phyloP scores from a whole-genome alignment of 2,888 invertebrate species.

The Rutpela maculata region DNA sequence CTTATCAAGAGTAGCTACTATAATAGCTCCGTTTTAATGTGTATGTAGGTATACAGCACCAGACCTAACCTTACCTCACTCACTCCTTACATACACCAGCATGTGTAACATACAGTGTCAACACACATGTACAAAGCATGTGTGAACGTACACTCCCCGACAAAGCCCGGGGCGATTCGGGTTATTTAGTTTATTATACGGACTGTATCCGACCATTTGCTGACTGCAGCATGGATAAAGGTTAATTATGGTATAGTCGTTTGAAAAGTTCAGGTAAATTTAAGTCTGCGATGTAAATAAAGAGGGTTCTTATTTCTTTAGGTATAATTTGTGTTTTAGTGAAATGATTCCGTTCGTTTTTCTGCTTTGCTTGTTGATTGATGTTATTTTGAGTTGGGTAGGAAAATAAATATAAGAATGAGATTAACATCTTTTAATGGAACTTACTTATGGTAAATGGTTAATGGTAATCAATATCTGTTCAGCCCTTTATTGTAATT shows the following conservation, averaged over 20 bases:
- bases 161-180: constrained; percentile 42
- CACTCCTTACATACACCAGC: constrained; percentile 70
- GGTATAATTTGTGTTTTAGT: constrained; percentile 48
- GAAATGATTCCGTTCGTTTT: constrained; percentile 43
- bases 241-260: constrained; percentile 67
- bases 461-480: constrained; percentile 1
- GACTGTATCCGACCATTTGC: constrained; percentile 66
- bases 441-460: background rate
- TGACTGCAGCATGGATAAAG: constrained; percentile 66
- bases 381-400: constrained; percentile 48
- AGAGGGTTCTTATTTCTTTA: constrained; percentile 44
- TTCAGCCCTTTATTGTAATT: background rate
- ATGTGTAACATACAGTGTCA: constrained; percentile 73
- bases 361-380: constrained; percentile 46
- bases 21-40: constrained; percentile 72
- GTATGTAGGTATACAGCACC: constrained; percentile 68
- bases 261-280: constrained; percentile 63
- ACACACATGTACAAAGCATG: constrained; percentile 73
- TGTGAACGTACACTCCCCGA: constrained; percentile 70
- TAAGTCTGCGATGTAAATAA: constrained; percentile 57
- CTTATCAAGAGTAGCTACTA: constrained; percentile 72
- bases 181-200: constrained; percentile 59
- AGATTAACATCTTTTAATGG: constrained; percentile 12
- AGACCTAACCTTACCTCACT: constrained; percentile 71
- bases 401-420: constrained; percentile 24